These are phyloP conservation scores for Chrysolina americana DNA, from an alignment of 2,888 invertebrate species.

Conservation along the genomic window DNA sequence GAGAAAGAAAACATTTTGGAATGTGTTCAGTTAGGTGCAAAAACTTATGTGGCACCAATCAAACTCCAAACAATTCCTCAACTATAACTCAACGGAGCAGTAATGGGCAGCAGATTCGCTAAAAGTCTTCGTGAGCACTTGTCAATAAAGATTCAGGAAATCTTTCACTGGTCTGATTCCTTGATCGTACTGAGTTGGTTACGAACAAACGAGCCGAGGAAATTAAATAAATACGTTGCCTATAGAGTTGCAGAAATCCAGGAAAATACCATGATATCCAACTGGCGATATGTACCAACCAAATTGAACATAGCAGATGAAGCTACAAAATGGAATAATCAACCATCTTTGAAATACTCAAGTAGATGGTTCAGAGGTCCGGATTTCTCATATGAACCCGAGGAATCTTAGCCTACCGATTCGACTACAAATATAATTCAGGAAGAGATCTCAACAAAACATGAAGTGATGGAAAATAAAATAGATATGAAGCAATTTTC, in stretches of 20 bases:
- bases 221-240: constrained; percentile 54
- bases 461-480: not conserved
- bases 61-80: constrained; percentile 51
- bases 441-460: not conserved
- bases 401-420: not conserved
- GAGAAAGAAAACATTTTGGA: not conserved
- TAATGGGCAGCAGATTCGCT: constrained; percentile 45
- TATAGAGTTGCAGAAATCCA: constrained; percentile 52
- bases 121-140: constrained; percentile 36
- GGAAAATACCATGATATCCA: constrained; percentile 34
- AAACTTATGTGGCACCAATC: constrained; percentile 53
- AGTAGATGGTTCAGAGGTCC: constrained; percentile 20
- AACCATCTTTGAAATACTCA: constrained; percentile 11
- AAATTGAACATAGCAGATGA: constrained; percentile 53
- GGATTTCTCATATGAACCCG: not conserved
- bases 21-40: constrained; percentile 42
- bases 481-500: not conserved
- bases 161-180: constrained; percentile 56
- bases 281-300: constrained; percentile 55
- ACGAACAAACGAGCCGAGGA: constrained; percentile 48
- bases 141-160: constrained; percentile 39
- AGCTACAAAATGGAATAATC: constrained; percentile 44
- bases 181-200: constrained; percentile 55
- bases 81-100: constrained; percentile 51
- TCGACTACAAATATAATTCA: not conserved